Evolutionary conservation across 2,797 vertebrate genomes (phyloP).

Genomic region (Fratercula arctica): DNA sequence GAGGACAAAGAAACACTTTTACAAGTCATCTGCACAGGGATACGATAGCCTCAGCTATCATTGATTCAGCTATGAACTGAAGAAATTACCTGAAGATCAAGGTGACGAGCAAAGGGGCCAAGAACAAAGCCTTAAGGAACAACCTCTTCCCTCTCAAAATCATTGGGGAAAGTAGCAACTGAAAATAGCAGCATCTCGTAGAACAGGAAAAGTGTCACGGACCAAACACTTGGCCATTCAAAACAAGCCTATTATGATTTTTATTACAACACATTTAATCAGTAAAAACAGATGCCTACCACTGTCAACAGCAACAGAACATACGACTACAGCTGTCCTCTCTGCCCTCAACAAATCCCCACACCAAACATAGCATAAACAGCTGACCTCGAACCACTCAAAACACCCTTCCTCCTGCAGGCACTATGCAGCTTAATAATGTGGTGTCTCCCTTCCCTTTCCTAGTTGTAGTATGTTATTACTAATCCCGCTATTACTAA

Average conservation of each 20-base stretch:
- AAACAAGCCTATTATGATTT: not conserved
- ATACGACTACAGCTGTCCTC: not conserved
- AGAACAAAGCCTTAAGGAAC: not conserved
- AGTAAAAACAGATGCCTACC: not conserved
- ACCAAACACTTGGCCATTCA: not conserved
- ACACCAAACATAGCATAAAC: not conserved
- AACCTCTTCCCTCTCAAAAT: not conserved
- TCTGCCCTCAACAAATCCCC: not conserved
- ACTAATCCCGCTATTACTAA: constrained; percentile 53
- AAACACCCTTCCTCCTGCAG: not conserved
- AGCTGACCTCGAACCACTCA: not conserved
- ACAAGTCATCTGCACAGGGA: not conserved
- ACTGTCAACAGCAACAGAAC: not conserved
- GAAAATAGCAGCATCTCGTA: not conserved
- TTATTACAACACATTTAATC: not conserved
- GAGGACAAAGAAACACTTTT: not conserved
- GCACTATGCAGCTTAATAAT: not conserved
- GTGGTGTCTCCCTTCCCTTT: not conserved
- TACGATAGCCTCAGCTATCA: not conserved
- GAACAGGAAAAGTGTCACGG: not conserved
- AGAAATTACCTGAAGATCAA: not conserved
- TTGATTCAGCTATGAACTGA: not conserved
- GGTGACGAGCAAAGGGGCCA: not conserved
- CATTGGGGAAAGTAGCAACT: not conserved
- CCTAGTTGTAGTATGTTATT: not conserved